Evolutionary conservation across 2,797 vertebrate species (phyloP).

Genomic region (Geotrypetes seraphini): DNA sequence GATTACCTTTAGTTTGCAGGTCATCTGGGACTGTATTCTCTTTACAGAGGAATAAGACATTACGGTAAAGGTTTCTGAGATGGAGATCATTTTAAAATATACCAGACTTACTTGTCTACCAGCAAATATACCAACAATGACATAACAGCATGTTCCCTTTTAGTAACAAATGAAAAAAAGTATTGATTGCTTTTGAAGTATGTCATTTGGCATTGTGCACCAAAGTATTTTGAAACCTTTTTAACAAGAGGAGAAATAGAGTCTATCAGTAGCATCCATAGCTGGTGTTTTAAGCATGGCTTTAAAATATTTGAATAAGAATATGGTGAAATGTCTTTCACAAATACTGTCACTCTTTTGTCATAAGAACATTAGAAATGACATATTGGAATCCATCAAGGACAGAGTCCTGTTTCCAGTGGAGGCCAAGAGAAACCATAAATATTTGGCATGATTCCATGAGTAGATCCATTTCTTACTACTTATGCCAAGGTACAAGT

Average conservation of each 20-base stretch:
- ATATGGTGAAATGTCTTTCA: too few species aligned
- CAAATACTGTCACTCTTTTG: too few species aligned
- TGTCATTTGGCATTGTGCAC: slow-evolving; percentile 38
- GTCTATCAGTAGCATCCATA: too few species aligned
- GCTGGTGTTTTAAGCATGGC: too few species aligned
- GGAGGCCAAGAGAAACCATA: too few species aligned
- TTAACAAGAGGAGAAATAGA: slow-evolving; percentile 29
- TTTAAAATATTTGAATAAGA: too few species aligned
- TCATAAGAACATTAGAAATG: too few species aligned
- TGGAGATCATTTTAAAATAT: slow-evolving; percentile 27
- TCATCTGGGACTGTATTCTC: slow-evolving; percentile 17
- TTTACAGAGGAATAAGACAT: slow-evolving; percentile 25
- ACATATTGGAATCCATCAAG: too few species aligned
- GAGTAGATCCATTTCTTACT: too few species aligned
- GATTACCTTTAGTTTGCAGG: slow-evolving; percentile 30
- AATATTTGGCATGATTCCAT: too few species aligned
- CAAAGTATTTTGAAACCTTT: slow-evolving; percentile 37
- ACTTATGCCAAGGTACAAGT: too few species aligned
- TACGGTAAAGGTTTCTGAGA: slow-evolving; percentile 28
- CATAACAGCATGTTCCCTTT: slow-evolving; percentile 23
- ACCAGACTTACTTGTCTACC: slow-evolving; percentile 10
- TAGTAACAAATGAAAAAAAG: slow-evolving; percentile 26
- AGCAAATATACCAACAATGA: slow-evolving; percentile 2
- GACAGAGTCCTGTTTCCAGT: too few species aligned
- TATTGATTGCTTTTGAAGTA: slow-evolving; percentile 40